Evolutionary conservation across 1,140 invertebrate genomes (phyloP).

Genomic region (Drosophila serrata): DNA sequence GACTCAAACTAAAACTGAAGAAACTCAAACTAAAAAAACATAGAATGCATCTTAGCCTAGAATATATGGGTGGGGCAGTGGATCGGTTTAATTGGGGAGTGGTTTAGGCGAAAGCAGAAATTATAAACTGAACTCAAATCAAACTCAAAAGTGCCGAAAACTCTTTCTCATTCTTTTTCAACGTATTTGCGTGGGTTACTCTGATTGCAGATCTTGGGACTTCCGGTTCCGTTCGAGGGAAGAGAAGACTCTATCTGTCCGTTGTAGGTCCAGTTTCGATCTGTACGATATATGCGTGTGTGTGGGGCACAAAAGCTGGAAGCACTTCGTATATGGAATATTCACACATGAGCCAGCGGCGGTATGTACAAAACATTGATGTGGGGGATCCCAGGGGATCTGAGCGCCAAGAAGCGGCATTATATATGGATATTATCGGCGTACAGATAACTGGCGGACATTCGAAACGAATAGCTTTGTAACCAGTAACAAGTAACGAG

Average conservation of each 20-base stretch:
- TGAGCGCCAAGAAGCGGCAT: conserved; percentile 33
- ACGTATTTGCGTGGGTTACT: conserved; percentile 20
- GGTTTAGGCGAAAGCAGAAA: conserved; percentile 33
- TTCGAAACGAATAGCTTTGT: conserved; percentile 36
- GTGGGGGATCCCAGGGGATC: conserved; percentile 23
- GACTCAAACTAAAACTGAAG: conserved; percentile 23
- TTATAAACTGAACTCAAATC: conserved; percentile 28
- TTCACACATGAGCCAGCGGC: conserved; percentile 41
- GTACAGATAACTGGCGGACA: conserved; percentile 43
- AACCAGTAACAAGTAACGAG: conserved; percentile 43
- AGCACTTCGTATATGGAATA: conserved; percentile 34
- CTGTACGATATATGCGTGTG: conserved; percentile 10
- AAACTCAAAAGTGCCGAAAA: conserved; percentile 31
- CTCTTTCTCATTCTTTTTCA: conserved; percentile 11
- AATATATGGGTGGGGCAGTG: neutral
- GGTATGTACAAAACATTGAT: conserved; percentile 36
- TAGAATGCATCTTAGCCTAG: conserved; percentile 42
- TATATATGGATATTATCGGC: conserved; percentile 21
- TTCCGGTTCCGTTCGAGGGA: conserved; percentile 33
- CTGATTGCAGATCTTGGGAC: neutral
- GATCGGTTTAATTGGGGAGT: neutral
- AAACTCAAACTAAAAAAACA: conserved; percentile 41
- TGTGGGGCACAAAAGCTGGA: conserved; percentile 32
- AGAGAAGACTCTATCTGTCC: conserved; percentile 40
- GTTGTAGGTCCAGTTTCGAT: conserved; percentile 22